These are phyloP conservation scores for Pharmacophagus antenor DNA, from an alignment of 2,888 invertebrate species.

Conservation along the genomic window DNA sequence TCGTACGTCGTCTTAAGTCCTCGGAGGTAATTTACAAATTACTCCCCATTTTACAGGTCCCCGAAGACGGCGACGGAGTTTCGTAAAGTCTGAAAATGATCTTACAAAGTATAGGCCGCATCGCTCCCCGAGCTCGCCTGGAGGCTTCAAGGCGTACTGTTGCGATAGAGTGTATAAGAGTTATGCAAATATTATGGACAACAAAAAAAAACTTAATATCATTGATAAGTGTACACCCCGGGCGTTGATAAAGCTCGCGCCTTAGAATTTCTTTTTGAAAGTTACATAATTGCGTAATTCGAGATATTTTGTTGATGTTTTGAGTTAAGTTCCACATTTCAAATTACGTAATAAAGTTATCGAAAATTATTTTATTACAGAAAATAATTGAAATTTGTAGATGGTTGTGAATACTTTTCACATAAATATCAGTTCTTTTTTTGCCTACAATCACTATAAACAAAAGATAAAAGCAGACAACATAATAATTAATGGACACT, in stretches of 20 bases:
- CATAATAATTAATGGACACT: too few relatives aligned
- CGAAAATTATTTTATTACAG: too few relatives aligned
- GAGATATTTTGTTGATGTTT: not conserved
- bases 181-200: conserved; percentile 82
- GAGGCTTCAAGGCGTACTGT: conserved; percentile 58
- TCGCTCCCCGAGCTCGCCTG: conserved; percentile 62
- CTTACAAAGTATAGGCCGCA: conserved; percentile 73
- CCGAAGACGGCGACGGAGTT: conserved; percentile 56
- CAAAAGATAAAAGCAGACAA: too few relatives aligned
- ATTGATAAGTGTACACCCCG: conserved; percentile 74
- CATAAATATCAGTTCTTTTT: too few relatives aligned
- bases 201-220: conserved; percentile 80
- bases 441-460: too few relatives aligned
- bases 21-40: conserved; percentile 64
- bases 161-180: conserved; percentile 65
- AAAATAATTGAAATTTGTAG: too few relatives aligned
- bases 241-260: conserved; percentile 62
- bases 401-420: too few relatives aligned
- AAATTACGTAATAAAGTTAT: too few relatives aligned
- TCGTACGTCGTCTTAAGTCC: conserved; percentile 38
- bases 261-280: conserved; percentile 12
- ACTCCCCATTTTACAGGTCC: conserved; percentile 57
- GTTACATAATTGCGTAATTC: not conserved
- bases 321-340: not conserved
- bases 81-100: conserved; percentile 75